Evolutionary conservation across 2,113 vertebrate genomes (phyloP), one percentile per base, ranked within the genome.

Genomic region (Toxotes jaculatrix): DNA sequence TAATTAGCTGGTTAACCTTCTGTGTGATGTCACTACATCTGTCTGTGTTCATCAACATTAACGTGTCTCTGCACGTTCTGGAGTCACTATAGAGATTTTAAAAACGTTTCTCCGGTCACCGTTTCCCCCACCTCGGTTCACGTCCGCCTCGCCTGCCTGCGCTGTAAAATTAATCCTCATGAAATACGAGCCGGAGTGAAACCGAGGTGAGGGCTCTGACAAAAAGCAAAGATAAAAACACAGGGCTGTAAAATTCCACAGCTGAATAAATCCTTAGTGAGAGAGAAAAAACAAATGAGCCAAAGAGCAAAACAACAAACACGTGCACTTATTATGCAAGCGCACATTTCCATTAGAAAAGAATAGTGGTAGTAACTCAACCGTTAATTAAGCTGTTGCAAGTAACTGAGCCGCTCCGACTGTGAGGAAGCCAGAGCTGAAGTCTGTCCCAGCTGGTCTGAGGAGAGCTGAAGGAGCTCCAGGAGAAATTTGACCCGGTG

Each of bases 401-500:
- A 72, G 40, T 36, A 71, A 76, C 13, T 0, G 40, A 36, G 61
- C 12, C 21, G 27, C 9, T 21, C 31, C 0, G 19, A 51, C 73
- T 38, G 47, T 0, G 11, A 40, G 1, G 42, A 64, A 16, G 34
- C 34, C 60, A 31, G 60, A 60, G 34, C 4, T 0, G 32, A 67
- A 57, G 49, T 43, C 21, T 69, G 14, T 9, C 13, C 74, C 16
- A 0, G 43, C 34, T 59, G 56, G 64, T 55, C 36, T n/a, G 65
- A 51, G 49, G 8, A 8, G 19, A 55, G 53, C 32, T 78, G 64
- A 70, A 64, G 63, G 45, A 38, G 67, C 59, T 74, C 49, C 49
- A 72, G 34, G 0, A 74, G 78, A 70, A 86, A 86, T 43, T 1
- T 67, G 72, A 88, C 68, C 76, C 65, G 61, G 68, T 38, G 56